Base-by-base conservation (phyloP, 2,797 vertebrate species). In the Acanthornis magna region DNA sequence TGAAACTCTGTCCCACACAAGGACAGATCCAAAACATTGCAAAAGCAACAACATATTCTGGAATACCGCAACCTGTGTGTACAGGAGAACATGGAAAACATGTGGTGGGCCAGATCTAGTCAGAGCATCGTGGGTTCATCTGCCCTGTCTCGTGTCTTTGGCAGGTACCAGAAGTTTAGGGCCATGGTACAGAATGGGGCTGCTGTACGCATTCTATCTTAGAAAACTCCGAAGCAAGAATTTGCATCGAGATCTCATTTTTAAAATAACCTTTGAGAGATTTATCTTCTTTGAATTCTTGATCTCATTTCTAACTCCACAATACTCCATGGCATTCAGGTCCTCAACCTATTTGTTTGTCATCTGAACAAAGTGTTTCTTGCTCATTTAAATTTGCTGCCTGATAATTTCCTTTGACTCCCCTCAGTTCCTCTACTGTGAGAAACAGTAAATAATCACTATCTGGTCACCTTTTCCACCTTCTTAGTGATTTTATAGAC, bases 381-480 rank as follows among this genome's bases (percentile, higher is more conserved):
- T 74, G 26, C 19, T 71, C 18, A 55, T 73, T 85, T 51, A 71
- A 71, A 86, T 93, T 60, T 72, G 34, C 34, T 89, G 34, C 17
- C 42, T 79, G 42, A 30, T 72, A 47, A 68, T 81, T 87, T 91
- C 45, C 19, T 93, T 82, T 60, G 29, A 45, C 23, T 53, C 29
- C 12, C 5, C 19, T 53, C 23, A n/a, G 32, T 18, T 57, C 8
- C 14, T 57, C 10, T 51, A 10, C 54, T 47, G 12, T 60, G 38
- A 67, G 27, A 70, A 92, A 62, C 16, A 45, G 34, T 68, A 48
- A 95, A 75, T 66, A 86, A 91, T 66, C 67, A 57, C 55, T 81
- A 20, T 75, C n/a, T 48, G 54, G n/a, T 73, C 80, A 81, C 74
- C 36, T 85, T 79, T 81, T 75, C 50, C 30, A 60, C 36, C 57